These are phyloP conservation scores for Limosa lapponica DNA, from an alignment of 2,797 vertebrate genomes.

Conservation along the genomic window DNA sequence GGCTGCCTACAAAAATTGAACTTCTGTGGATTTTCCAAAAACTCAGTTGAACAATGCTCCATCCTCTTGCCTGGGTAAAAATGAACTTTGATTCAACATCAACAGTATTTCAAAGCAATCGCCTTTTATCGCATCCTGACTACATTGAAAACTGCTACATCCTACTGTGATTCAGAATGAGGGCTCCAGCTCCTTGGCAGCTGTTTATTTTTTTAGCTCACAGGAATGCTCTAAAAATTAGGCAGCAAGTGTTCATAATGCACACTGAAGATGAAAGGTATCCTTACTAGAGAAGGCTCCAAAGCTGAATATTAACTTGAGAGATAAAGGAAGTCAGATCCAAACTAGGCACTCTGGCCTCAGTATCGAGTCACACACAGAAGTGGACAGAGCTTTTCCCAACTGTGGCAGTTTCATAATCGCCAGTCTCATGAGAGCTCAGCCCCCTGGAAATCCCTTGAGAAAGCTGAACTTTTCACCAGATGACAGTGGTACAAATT, in stretches of 20 bases:
- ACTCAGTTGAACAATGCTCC: neutral
- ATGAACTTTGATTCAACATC: constrained; percentile 28
- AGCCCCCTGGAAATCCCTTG: fast-evolving
- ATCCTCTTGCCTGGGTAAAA: constrained; percentile 2
- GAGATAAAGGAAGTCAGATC: neutral
- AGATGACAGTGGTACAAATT: neutral
- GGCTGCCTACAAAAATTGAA: neutral
- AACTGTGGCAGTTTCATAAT: neutral
- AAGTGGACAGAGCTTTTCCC: neutral
- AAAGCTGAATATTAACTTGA: constrained; percentile 22
- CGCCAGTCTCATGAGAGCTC: neutral
- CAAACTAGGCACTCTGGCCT: neutral
- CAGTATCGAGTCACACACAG: neutral
- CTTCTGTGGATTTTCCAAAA: neutral
- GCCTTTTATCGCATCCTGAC: neutral
- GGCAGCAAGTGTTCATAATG: neutral
- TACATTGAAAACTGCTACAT: neutral
- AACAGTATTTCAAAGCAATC: constrained; percentile 34
- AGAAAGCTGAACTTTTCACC: neutral
- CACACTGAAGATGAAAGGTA: neutral
- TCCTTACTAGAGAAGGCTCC: neutral
- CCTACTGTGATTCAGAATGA: neutral
- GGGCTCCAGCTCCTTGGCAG: neutral
- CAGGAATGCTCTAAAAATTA: neutral
- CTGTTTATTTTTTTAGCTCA: neutral